Evolutionary conservation across 1,140 invertebrate species (phyloP).

Genomic region (Antheraea mylitta): DNA sequence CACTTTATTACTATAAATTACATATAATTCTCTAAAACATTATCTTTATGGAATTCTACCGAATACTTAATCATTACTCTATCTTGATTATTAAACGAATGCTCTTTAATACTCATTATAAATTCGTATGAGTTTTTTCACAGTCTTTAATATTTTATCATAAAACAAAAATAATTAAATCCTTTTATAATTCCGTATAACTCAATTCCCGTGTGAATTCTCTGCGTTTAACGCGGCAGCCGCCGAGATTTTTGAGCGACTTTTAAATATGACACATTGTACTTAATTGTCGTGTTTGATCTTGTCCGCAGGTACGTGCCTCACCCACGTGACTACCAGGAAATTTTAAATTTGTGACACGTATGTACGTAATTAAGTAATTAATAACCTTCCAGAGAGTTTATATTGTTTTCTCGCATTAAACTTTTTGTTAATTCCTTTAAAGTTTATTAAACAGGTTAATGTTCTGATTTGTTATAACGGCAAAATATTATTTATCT

Average conservation of each 20-base stretch:
- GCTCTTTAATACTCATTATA: neutral
- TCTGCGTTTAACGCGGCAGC: neutral
- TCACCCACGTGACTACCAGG: neutral
- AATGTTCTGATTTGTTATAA: neutral
- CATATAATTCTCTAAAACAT: too few species aligned
- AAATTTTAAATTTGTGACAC: slow-evolving; percentile 9
- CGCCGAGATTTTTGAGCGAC: neutral
- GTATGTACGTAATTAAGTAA: slow-evolving; percentile 11
- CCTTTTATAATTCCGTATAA: neutral
- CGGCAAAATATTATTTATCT: neutral
- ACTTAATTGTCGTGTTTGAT: slow-evolving; percentile 9
- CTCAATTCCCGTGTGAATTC: neutral
- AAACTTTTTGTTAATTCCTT: neutral
- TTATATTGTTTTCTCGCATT: slow-evolving; percentile 6
- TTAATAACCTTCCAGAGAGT: neutral
- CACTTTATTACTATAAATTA: too few species aligned
- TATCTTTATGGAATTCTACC: too few species aligned
- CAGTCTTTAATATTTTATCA: neutral
- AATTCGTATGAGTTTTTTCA: neutral
- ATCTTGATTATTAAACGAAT: neutral
- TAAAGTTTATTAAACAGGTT: neutral
- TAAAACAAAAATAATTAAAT: neutral
- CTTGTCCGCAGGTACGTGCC: slow-evolving; percentile 12
- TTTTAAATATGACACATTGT: slow-evolving; percentile 6
- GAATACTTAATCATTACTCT: too few species aligned